These are phyloP conservation scores for Procambarus clarkii DNA, from an alignment of 1,140 invertebrate genomes.

Conservation along the genomic window DNA sequence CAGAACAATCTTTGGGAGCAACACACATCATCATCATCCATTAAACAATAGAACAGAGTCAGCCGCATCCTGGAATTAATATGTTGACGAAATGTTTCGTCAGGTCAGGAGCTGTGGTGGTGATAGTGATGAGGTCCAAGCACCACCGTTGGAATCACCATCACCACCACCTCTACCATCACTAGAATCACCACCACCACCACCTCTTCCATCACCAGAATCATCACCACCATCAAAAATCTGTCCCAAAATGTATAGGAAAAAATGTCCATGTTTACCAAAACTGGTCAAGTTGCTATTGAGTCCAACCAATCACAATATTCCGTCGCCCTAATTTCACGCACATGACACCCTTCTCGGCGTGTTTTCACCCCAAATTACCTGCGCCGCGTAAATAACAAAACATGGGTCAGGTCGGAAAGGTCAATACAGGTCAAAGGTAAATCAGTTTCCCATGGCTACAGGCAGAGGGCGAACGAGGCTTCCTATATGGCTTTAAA, in stretches of 20 bases:
- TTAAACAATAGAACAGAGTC: too few species aligned
- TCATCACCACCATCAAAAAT: not conserved
- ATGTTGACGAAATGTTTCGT: too few species aligned
- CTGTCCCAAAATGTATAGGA: too few species aligned
- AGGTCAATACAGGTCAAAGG: slow-evolving; percentile 16
- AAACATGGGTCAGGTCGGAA: not conserved
- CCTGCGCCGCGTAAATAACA: slow-evolving; percentile 7
- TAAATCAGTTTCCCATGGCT: not conserved
- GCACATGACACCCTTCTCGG: slow-evolving; percentile 14
- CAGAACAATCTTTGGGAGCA: too few species aligned
- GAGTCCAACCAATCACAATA: too few species aligned
- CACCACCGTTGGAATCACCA: not conserved
- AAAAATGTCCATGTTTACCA: too few species aligned
- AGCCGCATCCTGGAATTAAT: too few species aligned
- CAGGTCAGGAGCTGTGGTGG: too few species aligned
- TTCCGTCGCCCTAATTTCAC: slow-evolving; percentile 34
- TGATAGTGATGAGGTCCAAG: too few species aligned
- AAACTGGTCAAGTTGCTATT: too few species aligned
- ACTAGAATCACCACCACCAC: not conserved
- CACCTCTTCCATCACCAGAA: not conserved
- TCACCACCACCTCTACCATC: not conserved
- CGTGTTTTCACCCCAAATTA: slow-evolving; percentile 42
- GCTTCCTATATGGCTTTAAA: too few species aligned
- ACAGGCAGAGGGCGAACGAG: not conserved
- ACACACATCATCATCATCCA: too few species aligned